Evolutionary conservation across 1,140 invertebrate genomes (phyloP), one percentile per base, ranked within the genome.

Genomic region (Copidosoma floridanum): DNA sequence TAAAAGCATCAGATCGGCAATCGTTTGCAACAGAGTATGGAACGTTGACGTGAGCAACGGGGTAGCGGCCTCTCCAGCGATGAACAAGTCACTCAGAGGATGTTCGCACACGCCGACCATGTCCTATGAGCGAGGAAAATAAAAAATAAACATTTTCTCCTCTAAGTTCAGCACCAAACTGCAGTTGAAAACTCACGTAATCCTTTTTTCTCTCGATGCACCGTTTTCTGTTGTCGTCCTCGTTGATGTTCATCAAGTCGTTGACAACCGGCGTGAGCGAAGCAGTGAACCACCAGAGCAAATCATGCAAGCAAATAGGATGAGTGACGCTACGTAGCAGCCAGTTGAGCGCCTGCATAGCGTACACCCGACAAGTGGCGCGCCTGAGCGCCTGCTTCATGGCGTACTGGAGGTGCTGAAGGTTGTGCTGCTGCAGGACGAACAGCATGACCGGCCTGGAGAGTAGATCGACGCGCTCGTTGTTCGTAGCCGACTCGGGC

Each of bases 271-370:
- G 83, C 6, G 84, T 85, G 20, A 94, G 78, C 2, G 84, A 85
- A n/a, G 84, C 85, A 2, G 93, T 90, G 70, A 97, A 95, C 91
- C 93, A 97, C 95, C 95, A 98, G 61, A 98, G 85, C 0, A 98
- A 81, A 76, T 98, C 95, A 71, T 98, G 95, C 8, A 97, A 82
- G 73, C 90, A 92, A 7, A 89, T 88, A 6, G 94, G 89, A 75
- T 96, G 92, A 0, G 93, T 95, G 2, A 97, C 93, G 59, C 89
- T 93, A 62, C 93, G 85, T 3, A 99, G 81, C 5, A 99, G 76
- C 96, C 96, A 99, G 74, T 97, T 97, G 50, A 98, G 83, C 0
- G 94, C 94, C 86, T 96, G 88, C 84, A 94, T 88, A 1, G 92
- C 92, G 72, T 93, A 94, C 8, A 93, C 89, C 61, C 94, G 81